phyloP scores from a whole-genome alignment of 2,113 vertebrate species.

The Panurus biarmicus region DNA sequence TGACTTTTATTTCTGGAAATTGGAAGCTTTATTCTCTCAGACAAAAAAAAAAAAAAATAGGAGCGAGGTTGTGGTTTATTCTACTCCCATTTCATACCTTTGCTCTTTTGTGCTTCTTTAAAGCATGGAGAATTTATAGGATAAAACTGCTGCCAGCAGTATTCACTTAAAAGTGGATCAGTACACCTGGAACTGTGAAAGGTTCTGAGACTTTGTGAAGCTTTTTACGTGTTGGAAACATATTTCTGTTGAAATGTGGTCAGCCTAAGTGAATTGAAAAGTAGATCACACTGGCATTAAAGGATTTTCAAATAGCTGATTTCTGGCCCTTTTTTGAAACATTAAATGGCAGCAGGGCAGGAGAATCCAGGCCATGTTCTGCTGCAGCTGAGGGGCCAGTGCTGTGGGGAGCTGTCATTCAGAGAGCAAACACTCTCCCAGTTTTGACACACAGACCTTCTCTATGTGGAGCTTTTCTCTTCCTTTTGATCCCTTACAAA shows the following conservation, averaged over 20 bases:
- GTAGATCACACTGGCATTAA: not conserved
- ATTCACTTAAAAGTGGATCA: not conserved
- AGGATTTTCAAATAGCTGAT: not conserved
- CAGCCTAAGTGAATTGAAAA: not conserved
- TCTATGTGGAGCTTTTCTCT: not conserved
- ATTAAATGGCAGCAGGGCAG: not conserved
- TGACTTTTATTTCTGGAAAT: constrained; percentile 58
- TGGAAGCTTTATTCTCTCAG: constrained; percentile 26
- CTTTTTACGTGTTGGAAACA: not conserved
- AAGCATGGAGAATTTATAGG: not conserved
- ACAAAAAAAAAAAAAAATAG: constrained; percentile 10
- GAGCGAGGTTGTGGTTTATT: not conserved
- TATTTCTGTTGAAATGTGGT: not conserved
- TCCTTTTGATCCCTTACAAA: not conserved
- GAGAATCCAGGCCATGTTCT: not conserved
- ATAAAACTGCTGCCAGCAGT: not conserved
- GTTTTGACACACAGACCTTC: not conserved
- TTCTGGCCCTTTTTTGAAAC: not conserved
- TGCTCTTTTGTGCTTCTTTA: not conserved
- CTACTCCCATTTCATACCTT: not conserved
- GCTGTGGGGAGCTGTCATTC: not conserved
- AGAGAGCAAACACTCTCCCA: not conserved
- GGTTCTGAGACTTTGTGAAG: not conserved
- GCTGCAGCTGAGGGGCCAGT: not conserved
- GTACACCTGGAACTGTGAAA: not conserved